phyloP scores from a whole-genome alignment of 2,888 invertebrate genomes.

The Hydriomena furcata region DNA sequence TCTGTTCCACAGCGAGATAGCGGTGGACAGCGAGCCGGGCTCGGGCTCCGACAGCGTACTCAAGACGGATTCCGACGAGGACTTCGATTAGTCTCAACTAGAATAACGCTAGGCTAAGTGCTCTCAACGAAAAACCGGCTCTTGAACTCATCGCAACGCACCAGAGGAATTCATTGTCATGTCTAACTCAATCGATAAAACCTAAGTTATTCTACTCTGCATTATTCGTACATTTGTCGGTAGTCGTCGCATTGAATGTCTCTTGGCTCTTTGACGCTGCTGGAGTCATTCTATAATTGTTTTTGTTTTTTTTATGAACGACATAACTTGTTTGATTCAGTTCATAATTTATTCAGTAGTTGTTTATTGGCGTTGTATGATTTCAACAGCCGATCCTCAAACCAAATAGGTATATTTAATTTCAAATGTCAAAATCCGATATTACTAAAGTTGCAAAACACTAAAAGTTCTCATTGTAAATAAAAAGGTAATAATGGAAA shows the following conservation, averaged over 20 bases:
- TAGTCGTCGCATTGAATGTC: conserved; percentile 3
- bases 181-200: conserved; percentile 15
- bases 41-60: conserved; percentile 78
- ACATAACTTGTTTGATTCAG: background rate
- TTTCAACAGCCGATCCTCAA: conserved; percentile 13
- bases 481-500: conserved; percentile 20
- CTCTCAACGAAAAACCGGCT: conserved; percentile 37
- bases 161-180: conserved; percentile 14
- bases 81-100: conserved; percentile 63
- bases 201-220: conserved; percentile 12
- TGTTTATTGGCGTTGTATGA: conserved; percentile 12
- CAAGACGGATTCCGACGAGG: conserved; percentile 79
- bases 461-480: conserved; percentile 15
- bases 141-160: conserved; percentile 22
- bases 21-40: conserved; percentile 73
- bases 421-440: conserved; percentile 6
- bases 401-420: conserved; percentile 1
- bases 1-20: conserved; percentile 58
- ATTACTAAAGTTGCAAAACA: conserved; percentile 9
- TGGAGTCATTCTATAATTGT: background rate
- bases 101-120: conserved; percentile 45
- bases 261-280: conserved; percentile 1
- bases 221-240: conserved; percentile 8
- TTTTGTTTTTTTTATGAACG: background rate
- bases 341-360: background rate